Base-by-base conservation (phyloP, 2,113 vertebrate genomes). In the Lynx canadensis region DNA sequence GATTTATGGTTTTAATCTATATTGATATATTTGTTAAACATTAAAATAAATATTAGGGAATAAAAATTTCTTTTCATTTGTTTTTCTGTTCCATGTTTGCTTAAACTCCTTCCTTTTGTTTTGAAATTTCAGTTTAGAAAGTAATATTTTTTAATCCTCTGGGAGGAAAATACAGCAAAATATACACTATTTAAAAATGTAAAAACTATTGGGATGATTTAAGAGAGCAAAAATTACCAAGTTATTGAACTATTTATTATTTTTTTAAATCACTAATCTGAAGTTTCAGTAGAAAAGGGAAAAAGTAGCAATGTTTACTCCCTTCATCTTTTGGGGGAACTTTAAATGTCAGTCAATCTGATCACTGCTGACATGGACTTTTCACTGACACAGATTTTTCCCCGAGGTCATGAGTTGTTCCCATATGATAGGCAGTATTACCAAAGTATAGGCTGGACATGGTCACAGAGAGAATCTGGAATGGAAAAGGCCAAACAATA, bases 331-430 rank as follows among this genome's bases (percentile, higher is more conserved):
- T 29, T 65, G 55, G 31, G 66, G 66, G 60, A 78, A 81, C 9
- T 25, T 91, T 83, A 85, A 89, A 63, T 89, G 65, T 76, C 94
- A 85, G 10, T 84, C 90, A 78, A 0, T 73, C 7, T 68, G 65
- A 97, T 85, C 76, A 68, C 23, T 76, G 29, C 15, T 95, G 83
- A 97, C 79, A 48, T 63, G 31, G 25, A 52, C 55, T 95, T 95
- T 94, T 63, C 82, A 88, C 29, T 36, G 78, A 85, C 65, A 41
- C 18, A 65, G 71, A 63, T 76, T 95, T 48, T 85, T 66, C 52
- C 66, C 91, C 76, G 65, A 94, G 31, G 79, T 92, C 29, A 63
- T 60, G 21, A 48, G 65, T 63, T 76, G 45, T 92, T 69, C 16
- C 29, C 48, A 55, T n/a, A 38, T 38, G 55, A 85, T 89, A 55